Evolutionary conservation across 2,113 vertebrate genomes (phyloP), one percentile per base, ranked within the genome.

Genomic region (Acanthochromis polyacanthus): DNA sequence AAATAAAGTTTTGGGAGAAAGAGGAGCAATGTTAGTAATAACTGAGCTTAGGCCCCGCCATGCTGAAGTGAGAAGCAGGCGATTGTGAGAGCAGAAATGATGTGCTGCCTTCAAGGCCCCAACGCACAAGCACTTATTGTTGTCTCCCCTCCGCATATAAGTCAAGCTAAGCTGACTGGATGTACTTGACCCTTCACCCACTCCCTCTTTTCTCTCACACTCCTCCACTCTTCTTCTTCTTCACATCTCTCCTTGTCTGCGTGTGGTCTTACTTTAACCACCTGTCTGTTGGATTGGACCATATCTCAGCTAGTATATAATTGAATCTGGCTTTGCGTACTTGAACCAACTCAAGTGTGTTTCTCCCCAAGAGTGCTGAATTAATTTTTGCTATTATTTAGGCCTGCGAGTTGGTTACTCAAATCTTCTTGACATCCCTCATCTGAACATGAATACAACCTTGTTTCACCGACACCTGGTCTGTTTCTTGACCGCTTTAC

Each of bases 151-250:
- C 76, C 84, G 69, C 65, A 82, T 82, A 84, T 83, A 89, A 89
- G 92, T 91, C 89, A 92, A 87, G 78, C 86, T 90, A 86, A 90
- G 82, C 80, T 89, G 89, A 87, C 81, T 88, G 85, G 79, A 92
- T 92, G 85, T 86, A 88, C 91, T 90, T 92, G 86, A 90, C 92
- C 89, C 82, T 61, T 91, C 90, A 88, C 89, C 92, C 68, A 68
- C 72, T 89, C 83, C 60, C 86, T 81, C 77, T 85, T 90, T 85
- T 91, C 77, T 85, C 70, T 73, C n/a, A 19, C 60, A 81, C 87
- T 88, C 83, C 69, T 86, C 78, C 79, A 86, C 79, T 88, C 69
- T 52, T 85, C 53, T 64, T 79, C 58, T 68, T 81, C 50, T 79
- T 68, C n/a, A 38, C 77, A 63, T 68, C 59, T 68, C 43, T 84